Evolutionary conservation across 2,888 invertebrate genomes (phyloP), one percentile per base, ranked within the genome.

Genomic region (Neria commutata): DNA sequence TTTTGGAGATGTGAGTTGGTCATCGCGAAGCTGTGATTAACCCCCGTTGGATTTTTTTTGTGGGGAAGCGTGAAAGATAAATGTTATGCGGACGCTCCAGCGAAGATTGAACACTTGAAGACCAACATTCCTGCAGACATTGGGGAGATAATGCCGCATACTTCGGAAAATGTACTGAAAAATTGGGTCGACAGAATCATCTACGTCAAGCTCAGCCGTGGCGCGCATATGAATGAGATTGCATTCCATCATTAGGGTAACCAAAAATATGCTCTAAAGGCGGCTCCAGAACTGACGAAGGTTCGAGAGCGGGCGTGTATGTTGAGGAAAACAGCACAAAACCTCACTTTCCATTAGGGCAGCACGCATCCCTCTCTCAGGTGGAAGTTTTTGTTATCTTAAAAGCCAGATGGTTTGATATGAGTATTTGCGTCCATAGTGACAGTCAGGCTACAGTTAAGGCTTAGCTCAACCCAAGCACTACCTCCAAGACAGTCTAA

Each of bases 231-330:
- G 37, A 55, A 47, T 47, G 48, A 55, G 34, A 55, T 55, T 55
- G 34, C 47, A 29, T 68, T 65, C 56, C 65, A 65, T 67, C 60
- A 63, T 60, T 66, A 62, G n/a, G n/a, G n/a, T n/a, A n/a, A n/a
- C n/a, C n/a, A n/a, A n/a, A n/a, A n/a, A n/a, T n/a, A n/a, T n/a
- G n/a, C n/a, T n/a, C n/a, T n/a, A n/a, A n/a, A n/a, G n/a, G n/a
- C n/a, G n/a, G n/a, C n/a, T n/a, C n/a, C n/a, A n/a, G n/a, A n/a
- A n/a, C n/a, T n/a, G n/a, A n/a, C n/a, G n/a, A n/a, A n/a, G n/a
- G n/a, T n/a, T n/a, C n/a, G n/a, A n/a, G n/a, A n/a, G n/a, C n/a
- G n/a, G n/a, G n/a, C n/a, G n/a, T n/a, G n/a, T n/a, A n/a, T n/a
- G n/a, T n/a, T n/a, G n/a, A n/a, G n/a, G n/a, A n/a, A n/a, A n/a